Evolutionary conservation across 2,888 invertebrate species (phyloP), one percentile per base, ranked within the genome.

Genomic region (Conistra vaccinii): DNA sequence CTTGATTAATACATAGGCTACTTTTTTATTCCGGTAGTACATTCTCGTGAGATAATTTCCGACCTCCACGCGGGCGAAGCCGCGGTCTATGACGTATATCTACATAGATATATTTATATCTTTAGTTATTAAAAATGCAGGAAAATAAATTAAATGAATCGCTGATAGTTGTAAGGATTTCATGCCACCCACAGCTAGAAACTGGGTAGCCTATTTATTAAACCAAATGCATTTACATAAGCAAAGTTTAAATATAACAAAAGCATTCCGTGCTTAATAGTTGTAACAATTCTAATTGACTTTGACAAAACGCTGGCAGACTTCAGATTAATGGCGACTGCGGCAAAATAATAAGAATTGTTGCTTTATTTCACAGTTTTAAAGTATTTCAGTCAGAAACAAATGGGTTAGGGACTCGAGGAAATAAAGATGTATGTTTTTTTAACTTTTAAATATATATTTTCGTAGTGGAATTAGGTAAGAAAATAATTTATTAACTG

Each of bases 201-300:
- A 17, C 20, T 1, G 4, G 0, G 3, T 14, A 7, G 2, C 32
- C 10, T 53, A 51, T 23, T 26, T 23, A 23, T 48, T 2, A 23
- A 17, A 61, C 14, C 3, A 57, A 39, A 60, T 60, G 29, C 32
- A 45, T 45, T 45, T n/a, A 62, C 39, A 14, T 29, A 26, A 20
- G 1, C 1, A 26, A 65, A n/a, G 17, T 32, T 62, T 53, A 53
- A 81, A 77, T 26, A 39, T 29, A 63, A 74, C 57, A 80, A 55
- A 23, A 63, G 48, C 45, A 75, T 71, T 61, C 45, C 63, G 17
- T 69, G 61, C 35, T 42, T 32, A 71, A 84, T 71, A 71, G 48
- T 78, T 69, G 6, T 51, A 66, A 83, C 55, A 57, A 72, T 74
- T 69, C 55, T 80, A 84, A 80, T 67, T 80, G 81, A 82, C 81